Evolutionary conservation across 2,888 invertebrate species (phyloP).

Genomic region (Scaptodrosophila latifasciaeformis): DNA sequence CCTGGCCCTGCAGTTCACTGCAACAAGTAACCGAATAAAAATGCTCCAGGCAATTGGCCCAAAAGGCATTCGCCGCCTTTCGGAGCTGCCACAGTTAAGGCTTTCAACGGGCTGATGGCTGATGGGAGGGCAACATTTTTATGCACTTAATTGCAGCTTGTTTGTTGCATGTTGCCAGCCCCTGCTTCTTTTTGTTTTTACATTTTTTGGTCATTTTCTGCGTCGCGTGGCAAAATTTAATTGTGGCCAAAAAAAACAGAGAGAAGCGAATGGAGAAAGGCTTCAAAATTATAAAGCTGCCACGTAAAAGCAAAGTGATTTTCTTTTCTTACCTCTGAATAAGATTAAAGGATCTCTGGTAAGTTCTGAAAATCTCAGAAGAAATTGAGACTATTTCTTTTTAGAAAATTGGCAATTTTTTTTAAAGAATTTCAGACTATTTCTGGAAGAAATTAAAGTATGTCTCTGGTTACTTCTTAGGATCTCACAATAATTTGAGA

Average conservation of each 20-base stretch:
- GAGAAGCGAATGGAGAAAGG: conserved; percentile 39
- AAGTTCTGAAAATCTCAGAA: conserved; percentile 47
- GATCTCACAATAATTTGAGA: too few relatives aligned
- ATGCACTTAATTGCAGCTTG: conserved; percentile 54
- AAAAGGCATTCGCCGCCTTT: neutral
- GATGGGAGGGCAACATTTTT: conserved; percentile 21
- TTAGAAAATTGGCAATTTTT: too few relatives aligned
- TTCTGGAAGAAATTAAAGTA: too few relatives aligned
- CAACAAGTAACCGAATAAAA: conserved; percentile 4
- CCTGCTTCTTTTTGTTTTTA: neutral
- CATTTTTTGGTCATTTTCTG: conserved; percentile 5
- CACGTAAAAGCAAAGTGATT: conserved; percentile 32
- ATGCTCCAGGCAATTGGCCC: neutral
- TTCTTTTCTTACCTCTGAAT: neutral
- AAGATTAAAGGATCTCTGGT: too few relatives aligned
- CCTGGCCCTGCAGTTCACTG: too few relatives aligned
- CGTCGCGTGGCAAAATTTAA: conserved; percentile 60
- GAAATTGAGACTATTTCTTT: too few relatives aligned
- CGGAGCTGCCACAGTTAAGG: conserved; percentile 2
- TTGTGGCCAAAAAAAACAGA: conserved; percentile 33
- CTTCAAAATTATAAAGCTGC: neutral
- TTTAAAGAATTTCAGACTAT: too few relatives aligned
- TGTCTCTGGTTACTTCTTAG: too few relatives aligned
- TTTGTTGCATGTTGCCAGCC: conserved; percentile 53
- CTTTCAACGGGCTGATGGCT: neutral